A percentile compares a stretch with the other conserved stretches of the same genome.
Evolutionary conservation across 2,888 invertebrate genomes (phyloP).

Genomic region (Drosophila mettleri): DNA sequence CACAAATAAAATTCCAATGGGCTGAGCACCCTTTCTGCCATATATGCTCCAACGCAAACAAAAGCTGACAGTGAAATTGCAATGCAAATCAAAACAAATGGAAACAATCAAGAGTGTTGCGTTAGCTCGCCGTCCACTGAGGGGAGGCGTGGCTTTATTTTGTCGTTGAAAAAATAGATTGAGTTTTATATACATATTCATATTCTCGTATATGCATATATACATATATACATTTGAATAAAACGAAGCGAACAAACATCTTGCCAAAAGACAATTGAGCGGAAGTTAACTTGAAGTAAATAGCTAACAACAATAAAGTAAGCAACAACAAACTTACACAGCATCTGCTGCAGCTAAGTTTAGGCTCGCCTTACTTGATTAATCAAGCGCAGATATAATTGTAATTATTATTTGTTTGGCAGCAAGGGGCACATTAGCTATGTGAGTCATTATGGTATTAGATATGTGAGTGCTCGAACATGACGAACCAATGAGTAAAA

Average conservation of each 20-base stretch:
- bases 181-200: neutral
- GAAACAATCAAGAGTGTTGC: constrained; percentile 6
- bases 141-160: constrained; percentile 14
- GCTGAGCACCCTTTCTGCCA: constrained; percentile 17
- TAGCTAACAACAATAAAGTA: constrained; percentile 3
- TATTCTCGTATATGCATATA: neutral
- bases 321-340: constrained; percentile 8
- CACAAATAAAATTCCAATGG: constrained; percentile 26
- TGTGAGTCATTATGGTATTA: too few species aligned
- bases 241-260: constrained; percentile 17
- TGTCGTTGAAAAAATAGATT: constrained; percentile 24
- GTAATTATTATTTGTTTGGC: constrained; percentile 65
- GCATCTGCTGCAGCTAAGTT: neutral
- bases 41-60: constrained; percentile 30
- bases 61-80: constrained; percentile 34
- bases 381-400: constrained; percentile 81
- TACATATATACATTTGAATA: neutral
- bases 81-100: constrained; percentile 27
- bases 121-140: neutral
- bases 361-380: constrained; percentile 64
- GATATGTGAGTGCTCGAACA: neutral
- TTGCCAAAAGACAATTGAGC: constrained; percentile 51
- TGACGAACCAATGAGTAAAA: too few species aligned
- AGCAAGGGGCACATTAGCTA: neutral
- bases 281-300: constrained; percentile 49